Evolutionary conservation across 2,113 vertebrate species (phyloP), one percentile per base, ranked within the genome.

Genomic region (Albula goreensis): DNA sequence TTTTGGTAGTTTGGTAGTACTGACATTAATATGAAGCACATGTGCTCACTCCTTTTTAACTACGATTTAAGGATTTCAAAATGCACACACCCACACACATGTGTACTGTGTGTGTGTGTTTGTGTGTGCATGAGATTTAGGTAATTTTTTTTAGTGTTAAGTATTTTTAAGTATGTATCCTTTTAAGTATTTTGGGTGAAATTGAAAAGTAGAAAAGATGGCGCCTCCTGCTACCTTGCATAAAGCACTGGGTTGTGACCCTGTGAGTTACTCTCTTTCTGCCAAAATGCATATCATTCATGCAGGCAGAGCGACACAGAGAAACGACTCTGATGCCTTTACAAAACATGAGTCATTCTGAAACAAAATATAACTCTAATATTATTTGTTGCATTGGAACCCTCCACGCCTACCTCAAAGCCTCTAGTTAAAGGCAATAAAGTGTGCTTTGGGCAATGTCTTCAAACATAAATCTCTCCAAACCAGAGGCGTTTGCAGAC

Each of bases 291-390:
- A 56, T 82, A 70, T 66, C 63, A 25, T 52, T 80, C 70, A 53
- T 78, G 77, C 70, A 89, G 83, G 82, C 81, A 48, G 15, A 77
- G 17, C 9, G 31, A 83, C 85, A 88, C 83, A 74, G 85, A 82
- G 81, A 88, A 82, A 87, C 50, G 57, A 77, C 78, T 83, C 84
- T 56, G 78, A 86, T 74, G 85, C 84, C 83, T 85, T 86, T 85
- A 83, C 83, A 83, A 87, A 87, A 80, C 89, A 91, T 91, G 92
- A 91, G 92, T 93, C 90, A 91, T 86, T 60, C 81, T 85, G 77
- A 88, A 92, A 91, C 89, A 92, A 90, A 93, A 90, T 91, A 93
- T 82, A 80, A 89, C 89, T 92, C 89, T 89, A 89, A 94, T 93
- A 93, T 92, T 86, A 88, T 88, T 92, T 90, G 89, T 90, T 92